Base-by-base conservation (phyloP, 2,113 vertebrate genomes). In the Dromas ardeola region DNA sequence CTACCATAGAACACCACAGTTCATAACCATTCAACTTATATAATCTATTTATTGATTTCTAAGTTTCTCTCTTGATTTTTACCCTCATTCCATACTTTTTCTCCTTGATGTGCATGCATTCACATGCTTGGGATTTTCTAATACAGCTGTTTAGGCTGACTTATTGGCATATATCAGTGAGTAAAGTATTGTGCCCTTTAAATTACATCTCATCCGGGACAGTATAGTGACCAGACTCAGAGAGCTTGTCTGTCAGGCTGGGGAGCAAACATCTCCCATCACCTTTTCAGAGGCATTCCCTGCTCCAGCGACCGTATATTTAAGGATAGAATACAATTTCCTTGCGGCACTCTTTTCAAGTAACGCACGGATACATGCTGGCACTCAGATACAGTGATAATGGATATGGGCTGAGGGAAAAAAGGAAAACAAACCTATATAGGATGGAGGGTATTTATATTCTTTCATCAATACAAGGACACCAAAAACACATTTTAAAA, bases 291-390 rank as follows among this genome's bases (percentile, higher is more conserved):
- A 53, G 30, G 47, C 13, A 30, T 7, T 61, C 52, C 22, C 55
- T 84, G 10, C 43, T 78, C n/a, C 81, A 87, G 40, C 3, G 1
- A 32, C 20, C 45, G 20, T 32, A 13, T 14, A 10, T 86, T 90
- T 92, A 53, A 53, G 53, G 11, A 38, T 0, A 47, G 62, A 67
- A 58, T 5, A 47, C 0, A 0, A 70, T 52, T 91, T 78, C 7
- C 34, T 52, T 67, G 70, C 17, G 4, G 9, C 15, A 45, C 21
- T 58, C 16, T 74, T 32, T 56, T 40, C 49, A 77, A 49, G 49
- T 34, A 38, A 29, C 1, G 1, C 23, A 49, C 0, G 2, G 81
- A 74, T 36, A 59, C 32, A 13, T 1, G 0, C 26, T 69, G 52
- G 45, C 42, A 47, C 26, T 59, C n/a, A 16, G 50, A 30, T 34